Conservation (phyloP, 2,113 vertebrate genomes). For the Tautogolabrus adspersus region DNA sequence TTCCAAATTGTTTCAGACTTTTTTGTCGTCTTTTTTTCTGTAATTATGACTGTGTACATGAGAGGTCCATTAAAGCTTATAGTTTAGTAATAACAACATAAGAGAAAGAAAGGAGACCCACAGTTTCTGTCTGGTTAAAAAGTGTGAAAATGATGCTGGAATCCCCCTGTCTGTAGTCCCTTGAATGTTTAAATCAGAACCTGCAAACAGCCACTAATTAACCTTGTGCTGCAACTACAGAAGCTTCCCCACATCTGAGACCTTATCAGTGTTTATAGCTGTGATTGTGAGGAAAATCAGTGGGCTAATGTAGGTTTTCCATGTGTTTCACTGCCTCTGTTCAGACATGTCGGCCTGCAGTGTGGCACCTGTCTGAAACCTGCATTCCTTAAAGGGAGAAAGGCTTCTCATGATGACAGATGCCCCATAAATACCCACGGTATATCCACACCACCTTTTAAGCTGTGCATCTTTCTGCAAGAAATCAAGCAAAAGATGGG, state of each 20-base stretch:
- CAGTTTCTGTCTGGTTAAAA: too few relatives aligned
- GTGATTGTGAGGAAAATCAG: not conserved
- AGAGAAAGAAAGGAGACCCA: too few relatives aligned
- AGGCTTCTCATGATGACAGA: constrained; percentile 57
- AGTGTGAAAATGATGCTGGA: too few relatives aligned
- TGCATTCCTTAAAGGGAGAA: constrained; percentile 65
- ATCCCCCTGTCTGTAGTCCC: too few relatives aligned
- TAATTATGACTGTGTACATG: too few relatives aligned
- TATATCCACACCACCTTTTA: not conserved
- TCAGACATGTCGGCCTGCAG: constrained; percentile 57
- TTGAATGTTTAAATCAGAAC: too few relatives aligned
- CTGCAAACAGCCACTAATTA: too few relatives aligned
- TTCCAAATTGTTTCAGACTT: too few relatives aligned
- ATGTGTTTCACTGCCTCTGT: constrained; percentile 32
- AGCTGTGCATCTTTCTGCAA: not conserved
- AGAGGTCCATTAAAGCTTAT: too few relatives aligned
- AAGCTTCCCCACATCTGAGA: not conserved
- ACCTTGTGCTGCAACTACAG: too few relatives aligned
- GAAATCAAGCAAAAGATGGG: not conserved
- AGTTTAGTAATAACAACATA: too few relatives aligned
- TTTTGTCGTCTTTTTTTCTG: too few relatives aligned
- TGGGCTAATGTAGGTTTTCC: not conserved
- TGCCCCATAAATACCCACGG: not conserved
- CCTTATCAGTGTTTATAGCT: not conserved
- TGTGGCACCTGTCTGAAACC: constrained; percentile 56